phyloP scores from a whole-genome alignment of 2,888 invertebrate species.

The Eilema caniola region DNA sequence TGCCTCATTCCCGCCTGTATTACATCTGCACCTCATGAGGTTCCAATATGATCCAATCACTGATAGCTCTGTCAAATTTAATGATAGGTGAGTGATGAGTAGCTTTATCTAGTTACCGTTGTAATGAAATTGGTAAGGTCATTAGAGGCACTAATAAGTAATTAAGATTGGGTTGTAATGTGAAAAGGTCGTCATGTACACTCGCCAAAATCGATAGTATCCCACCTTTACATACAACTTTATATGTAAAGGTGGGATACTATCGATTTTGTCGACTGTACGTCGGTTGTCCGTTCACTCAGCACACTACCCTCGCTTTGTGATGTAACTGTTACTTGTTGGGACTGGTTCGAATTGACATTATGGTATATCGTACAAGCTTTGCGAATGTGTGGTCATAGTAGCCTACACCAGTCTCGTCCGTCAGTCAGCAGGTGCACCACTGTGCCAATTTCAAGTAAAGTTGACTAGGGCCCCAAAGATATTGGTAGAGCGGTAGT shows the following conservation, averaged over 20 bases:
- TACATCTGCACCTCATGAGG: conserved; percentile 99
- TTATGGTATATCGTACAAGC: neutral
- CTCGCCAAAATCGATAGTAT: no score
- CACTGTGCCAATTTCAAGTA: neutral
- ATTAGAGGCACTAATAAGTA: neutral
- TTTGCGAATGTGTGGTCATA: neutral
- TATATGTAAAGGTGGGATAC: no score
- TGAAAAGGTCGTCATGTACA: neutral
- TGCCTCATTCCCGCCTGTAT: conserved; percentile 97
- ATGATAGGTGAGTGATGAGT: conserved; percentile 87
- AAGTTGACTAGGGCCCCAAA: neutral
- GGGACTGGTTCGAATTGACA: neutral
- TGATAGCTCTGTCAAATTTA: conserved; percentile 99
- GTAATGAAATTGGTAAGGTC: neutral
- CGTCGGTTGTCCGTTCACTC: no score
- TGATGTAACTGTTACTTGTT: neutral
- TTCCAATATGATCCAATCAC: conserved; percentile 99
- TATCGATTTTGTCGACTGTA: no score
- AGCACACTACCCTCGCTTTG: no score
- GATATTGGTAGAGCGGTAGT: no score
- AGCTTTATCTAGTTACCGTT: neutral
- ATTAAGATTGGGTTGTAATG: neutral
- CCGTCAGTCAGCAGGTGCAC: neutral
- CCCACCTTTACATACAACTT: no score
- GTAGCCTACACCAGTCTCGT: neutral